Evolutionary conservation across 1,140 invertebrate genomes (phyloP), one percentile per base, ranked within the genome.

Genomic region (Aphis gossypii): DNA sequence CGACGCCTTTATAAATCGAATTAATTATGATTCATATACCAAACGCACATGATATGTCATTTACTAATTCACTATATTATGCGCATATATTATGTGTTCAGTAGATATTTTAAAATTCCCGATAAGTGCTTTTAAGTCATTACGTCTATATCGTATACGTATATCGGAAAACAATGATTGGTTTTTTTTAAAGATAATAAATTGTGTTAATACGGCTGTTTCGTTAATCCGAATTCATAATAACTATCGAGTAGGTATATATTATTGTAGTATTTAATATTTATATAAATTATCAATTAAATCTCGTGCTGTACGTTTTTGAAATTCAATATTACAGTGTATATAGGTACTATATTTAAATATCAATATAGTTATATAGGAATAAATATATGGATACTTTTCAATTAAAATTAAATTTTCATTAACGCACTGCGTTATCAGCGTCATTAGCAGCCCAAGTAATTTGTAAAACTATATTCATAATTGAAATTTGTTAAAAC

Each of bases 401-500:
- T 48, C 48, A 48, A 88, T 60, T 90, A 41, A 90, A 90, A 60
- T 90, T 41, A 56, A 60, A 90, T 60, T 90, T 90, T 60, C 38
- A 60, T 90, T 90, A 60, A 38, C 11, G 41, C 30, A 54, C 87
- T 35, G 46, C 48, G n/a, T n/a, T 46, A 25, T 89, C n/a, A 38
- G 20, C 89, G 89, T 68, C 56, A 54, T 90, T 41, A 90, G 56
- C 38, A 68, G 18, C 56, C 14, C 30, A 14, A 90, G 38, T 44
- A 44, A 68, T 90, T 25, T 41, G 23, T 60, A 60, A 60, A 23
- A 56, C 88, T 41, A n/a, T 60, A 68, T 60, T 68, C 41, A 60
- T 68, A 90, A 68, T 90, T 90, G 88, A 90, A 90, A 60, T 90
- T 90, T 60, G 38, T 90, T 90, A 60, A 90, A 90, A 60, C 87